Base-by-base conservation (phyloP, 2,113 vertebrate species). In the Lepus americanus region DNA sequence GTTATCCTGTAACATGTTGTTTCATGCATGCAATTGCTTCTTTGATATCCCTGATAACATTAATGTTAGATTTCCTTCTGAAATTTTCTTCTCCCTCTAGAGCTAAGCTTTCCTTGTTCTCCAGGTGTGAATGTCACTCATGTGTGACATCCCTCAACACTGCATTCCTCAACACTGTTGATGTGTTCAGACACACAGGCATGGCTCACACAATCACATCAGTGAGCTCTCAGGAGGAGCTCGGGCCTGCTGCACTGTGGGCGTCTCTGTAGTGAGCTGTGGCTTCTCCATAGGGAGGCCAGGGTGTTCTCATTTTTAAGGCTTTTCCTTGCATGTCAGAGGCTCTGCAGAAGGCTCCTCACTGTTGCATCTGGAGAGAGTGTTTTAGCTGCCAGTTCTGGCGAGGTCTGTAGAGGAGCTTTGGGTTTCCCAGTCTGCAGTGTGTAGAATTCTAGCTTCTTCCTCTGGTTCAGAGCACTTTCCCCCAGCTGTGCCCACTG, bases 401-500 rank as follows among this genome's bases (percentile, higher is more conserved):
- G 19, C 3, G 17, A 63, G 49, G 22, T 49, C 13, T n/a, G 27
- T 66, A 72, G 31, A 66, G 64, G 61, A 49, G 72, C 11, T 27
- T 1, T 3, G 22, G 4, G 5, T 7, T 22, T 19, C 89, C 85
- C 39, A 25, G 1, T 3, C 12, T 23, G 44, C 3, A 8, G 10
- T 59, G 74, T 44, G 4, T 17, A 67, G 22, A 16, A 44, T n/a
- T 61, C 53, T 51, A 0, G 23, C 6, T 49, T 72, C 36, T 31
- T 73, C 36, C 10, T 86, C 53, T 33, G 39, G 20, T 39, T 73
- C n/a, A 64, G 29, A 51, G 5, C 29, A n/a, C 22, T 66, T 39
- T 33, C 20, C n/a, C 17, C n/a, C 14, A 7, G 1, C 8, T 2
- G 8, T 25, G n/a, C 39, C 3, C 73, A 23, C 10, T 2, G 0